phyloP scores from a whole-genome alignment of 2,797 vertebrate species.

The Poecilia velifera region DNA sequence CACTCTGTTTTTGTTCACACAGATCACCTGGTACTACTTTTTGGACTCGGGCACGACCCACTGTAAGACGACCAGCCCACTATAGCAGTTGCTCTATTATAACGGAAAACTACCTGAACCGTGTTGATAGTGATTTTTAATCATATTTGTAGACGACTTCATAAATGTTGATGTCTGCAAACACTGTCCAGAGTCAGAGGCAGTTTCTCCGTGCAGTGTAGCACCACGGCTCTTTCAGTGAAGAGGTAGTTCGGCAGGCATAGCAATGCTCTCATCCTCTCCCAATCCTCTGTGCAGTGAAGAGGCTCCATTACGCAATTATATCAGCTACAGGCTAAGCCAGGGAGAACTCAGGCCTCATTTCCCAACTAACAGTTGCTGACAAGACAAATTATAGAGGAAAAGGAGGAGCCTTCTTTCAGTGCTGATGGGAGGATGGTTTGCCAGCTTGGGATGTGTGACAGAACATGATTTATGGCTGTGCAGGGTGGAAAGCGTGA shows the following conservation, averaged over 20 bases:
- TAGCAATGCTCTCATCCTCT: slow-evolving; percentile 61
- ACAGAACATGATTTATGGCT: slow-evolving; percentile 41
- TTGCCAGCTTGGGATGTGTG: slow-evolving; percentile 22
- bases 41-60: not conserved
- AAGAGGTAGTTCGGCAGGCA: slow-evolving; percentile 46
- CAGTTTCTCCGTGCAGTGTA: slow-evolving; percentile 33
- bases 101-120: not conserved
- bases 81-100: not conserved
- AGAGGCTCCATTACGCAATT: slow-evolving; percentile 70
- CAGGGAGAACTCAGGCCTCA: slow-evolving; percentile 66
- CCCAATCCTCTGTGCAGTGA: slow-evolving; percentile 56
- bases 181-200: slow-evolving; percentile 33
- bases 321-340: slow-evolving; percentile 69
- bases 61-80: not conserved
- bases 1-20: not conserved
- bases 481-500: slow-evolving; percentile 21
- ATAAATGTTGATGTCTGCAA: not conserved
- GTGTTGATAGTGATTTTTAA: not conserved
- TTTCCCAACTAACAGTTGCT: slow-evolving; percentile 71
- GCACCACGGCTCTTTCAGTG: slow-evolving; percentile 48
- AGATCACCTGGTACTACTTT: not conserved
- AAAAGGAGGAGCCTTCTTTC: slow-evolving; percentile 40
- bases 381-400: slow-evolving; percentile 67
- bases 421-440: slow-evolving; percentile 44
- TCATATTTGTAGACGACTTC: not conserved